These are phyloP conservation scores for Siderastrea siderea DNA, from an alignment of 92 coral and sea anemone genomes.

Conservation along the genomic window DNA sequence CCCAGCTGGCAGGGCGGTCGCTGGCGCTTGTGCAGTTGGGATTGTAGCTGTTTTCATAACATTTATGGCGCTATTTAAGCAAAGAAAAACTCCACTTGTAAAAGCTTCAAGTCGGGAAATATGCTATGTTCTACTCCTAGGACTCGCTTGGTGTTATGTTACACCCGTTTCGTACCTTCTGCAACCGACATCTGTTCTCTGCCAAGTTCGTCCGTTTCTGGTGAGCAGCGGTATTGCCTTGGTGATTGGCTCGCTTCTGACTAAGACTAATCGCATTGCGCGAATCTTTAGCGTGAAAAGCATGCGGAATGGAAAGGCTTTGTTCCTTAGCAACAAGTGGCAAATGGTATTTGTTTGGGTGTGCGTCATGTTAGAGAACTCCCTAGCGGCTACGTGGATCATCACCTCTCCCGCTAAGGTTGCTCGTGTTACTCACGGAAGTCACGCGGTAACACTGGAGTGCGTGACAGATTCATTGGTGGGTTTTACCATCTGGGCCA, in stretches of 20 bases:
- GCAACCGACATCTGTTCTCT: conserved; percentile 51
- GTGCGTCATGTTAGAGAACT: conserved; percentile 62
- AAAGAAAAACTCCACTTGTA: conserved; percentile 80
- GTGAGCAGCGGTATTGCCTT: conserved; percentile 68
- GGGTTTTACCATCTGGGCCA: conserved; percentile 76
- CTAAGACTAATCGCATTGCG: conserved; percentile 90
- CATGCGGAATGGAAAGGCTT: conserved; percentile 81
- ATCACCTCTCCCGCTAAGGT: conserved; percentile 59
- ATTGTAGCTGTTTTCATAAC: conserved; percentile 54
- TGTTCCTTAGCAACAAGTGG: conserved; percentile 76
- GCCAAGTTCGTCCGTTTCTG: conserved; percentile 73
- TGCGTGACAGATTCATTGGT: conserved; percentile 54
- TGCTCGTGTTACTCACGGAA: conserved; percentile 53
- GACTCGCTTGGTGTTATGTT: conserved; percentile 68
- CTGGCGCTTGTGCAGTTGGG: conserved; percentile 65
- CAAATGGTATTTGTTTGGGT: conserved; percentile 64
- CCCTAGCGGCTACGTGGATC: conserved; percentile 58
- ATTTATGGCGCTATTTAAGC: conserved; percentile 54
- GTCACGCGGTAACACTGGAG: conserved; percentile 60
- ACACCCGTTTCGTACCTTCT: conserved; percentile 46
- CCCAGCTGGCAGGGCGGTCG: conserved; percentile 69
- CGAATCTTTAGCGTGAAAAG: conserved; percentile 85
- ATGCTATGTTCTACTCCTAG: conserved; percentile 69
- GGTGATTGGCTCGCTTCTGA: conserved; percentile 80
- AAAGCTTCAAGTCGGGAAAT: conserved; percentile 85